Percentiles rank a stretch among this genome's conserved stretches.
These are phyloP conservation scores for Zhengitettix transpicula DNA, from an alignment of 2,888 invertebrate genomes.

Conservation along the genomic window DNA sequence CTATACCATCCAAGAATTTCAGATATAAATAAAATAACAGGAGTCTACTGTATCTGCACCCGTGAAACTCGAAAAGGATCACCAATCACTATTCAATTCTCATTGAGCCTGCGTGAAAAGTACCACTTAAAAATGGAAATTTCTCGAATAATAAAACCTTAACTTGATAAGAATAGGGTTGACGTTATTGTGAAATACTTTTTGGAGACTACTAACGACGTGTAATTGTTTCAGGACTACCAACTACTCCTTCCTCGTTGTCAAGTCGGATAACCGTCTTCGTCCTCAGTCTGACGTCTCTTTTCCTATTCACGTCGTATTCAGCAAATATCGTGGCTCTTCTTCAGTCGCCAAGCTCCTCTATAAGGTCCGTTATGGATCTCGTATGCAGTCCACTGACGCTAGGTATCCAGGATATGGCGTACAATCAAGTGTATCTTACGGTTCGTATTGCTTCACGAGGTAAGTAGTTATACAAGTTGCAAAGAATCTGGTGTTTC, in stretches of 20 bases:
- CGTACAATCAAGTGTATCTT: constrained; percentile 51
- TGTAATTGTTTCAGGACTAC: constrained; percentile 24
- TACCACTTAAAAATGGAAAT: too few species aligned
- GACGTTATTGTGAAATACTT: too few species aligned
- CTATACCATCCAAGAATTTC: too few species aligned
- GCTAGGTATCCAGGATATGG: constrained; percentile 49
- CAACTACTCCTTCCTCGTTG: constrained; percentile 28
- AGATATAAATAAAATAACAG: too few species aligned
- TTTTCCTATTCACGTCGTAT: constrained; percentile 59
- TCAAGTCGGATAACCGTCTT: constrained; percentile 44
- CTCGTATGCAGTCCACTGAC: constrained; percentile 45
- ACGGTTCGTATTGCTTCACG: constrained; percentile 29
- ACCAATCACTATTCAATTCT: too few species aligned
- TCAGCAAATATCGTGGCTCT: constrained; percentile 61
- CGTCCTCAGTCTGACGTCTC: constrained; percentile 40
- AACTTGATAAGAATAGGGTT: too few species aligned
- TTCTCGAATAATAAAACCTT: too few species aligned
- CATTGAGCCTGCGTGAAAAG: too few species aligned
- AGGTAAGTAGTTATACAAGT: neutral
- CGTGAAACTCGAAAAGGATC: too few species aligned
- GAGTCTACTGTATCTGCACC: too few species aligned
- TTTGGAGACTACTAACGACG: too few species aligned
- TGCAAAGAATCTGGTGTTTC: neutral
- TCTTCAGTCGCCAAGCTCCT: constrained; percentile 51
- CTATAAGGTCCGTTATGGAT: constrained; percentile 44